Evolutionary conservation across 2,888 invertebrate species (phyloP), one percentile per base, ranked within the genome.

Genomic region (Tortricodes alternella): DNA sequence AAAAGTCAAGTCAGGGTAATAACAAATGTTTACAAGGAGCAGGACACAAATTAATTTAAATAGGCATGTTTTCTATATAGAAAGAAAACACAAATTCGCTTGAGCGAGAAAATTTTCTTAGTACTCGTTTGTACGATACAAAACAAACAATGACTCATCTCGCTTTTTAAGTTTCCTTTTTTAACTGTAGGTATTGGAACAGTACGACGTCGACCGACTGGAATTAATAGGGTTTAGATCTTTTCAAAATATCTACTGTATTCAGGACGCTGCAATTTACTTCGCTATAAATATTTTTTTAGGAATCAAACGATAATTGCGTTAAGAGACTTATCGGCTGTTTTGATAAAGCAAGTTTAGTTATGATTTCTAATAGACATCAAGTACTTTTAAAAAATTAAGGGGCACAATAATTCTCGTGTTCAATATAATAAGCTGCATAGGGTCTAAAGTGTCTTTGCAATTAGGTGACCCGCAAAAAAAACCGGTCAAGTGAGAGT

Each of bases 1-100:
- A 71, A 74, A 73, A 71, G 66, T 68, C 71, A 71, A 69, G 67
- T 66, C 35, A 50, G 38, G 24, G 48, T 62, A 66, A 66, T 58
- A 44, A 44, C 46, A 46, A 48, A 41, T 49, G 11, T 15, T 35
- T 35, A 11, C 18, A 11, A 50, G 16, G 23, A 50, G 38, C 35
- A 11, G 37, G 24, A 24, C 23, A 35, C 15, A 35, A 27, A 29
- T 35, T 19, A 34, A 35, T 34, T 13, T 13, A 27, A 41, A 39
- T 19, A 13, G 23, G 21, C 2, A 29, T 32, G 11, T 29, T 43
- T 21, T 24, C n/a, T 35, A 24, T 24, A 34, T 46, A 7, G n/a
- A 41, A 35, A 27, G 15, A 34, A 46, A 34, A 19, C 39, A 39
- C n/a, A 24, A n/a, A n/a, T n/a, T n/a, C n/a, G n/a, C n/a, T n/a